Base-by-base conservation (phyloP, 2,113 vertebrate species). In the Mohoua ochrocephala region DNA sequence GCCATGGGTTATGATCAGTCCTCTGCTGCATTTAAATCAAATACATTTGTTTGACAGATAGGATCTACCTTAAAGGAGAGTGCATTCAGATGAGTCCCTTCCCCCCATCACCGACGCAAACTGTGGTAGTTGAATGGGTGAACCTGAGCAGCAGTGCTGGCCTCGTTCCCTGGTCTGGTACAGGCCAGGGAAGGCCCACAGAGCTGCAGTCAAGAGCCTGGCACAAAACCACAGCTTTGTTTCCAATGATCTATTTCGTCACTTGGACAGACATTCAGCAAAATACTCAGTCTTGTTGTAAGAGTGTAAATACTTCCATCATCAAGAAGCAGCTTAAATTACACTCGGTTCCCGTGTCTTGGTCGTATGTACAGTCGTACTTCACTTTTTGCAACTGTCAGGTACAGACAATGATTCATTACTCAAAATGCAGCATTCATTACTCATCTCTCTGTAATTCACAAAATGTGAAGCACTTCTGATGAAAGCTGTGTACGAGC, bases 331-430 rank as follows among this genome's bases (percentile, higher is more conserved):
- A 57, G 39, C 39, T 33, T 82, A 56, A 90, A 44, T 61, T 33
- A 14, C 42, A 8, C 14, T 53, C 61, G 5, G 7, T 56, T 92
- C 24, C 74, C 1, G 0, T 23, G 44, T 28, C 49, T n/a, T 67
- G 54, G 54, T 60, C 0, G 0, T 45, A 31, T 18, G 24, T 24
- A 57, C 1, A 1, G 37, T 59, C 1, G 6, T 13, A 27, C 11
- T 41, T 67, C 56, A 22, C 28, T 49, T 75, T 14, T 60, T 85
- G 2, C 28, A 61, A 2, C 42, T 45, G 37, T n/a, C 16, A 41
- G 41, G 44, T 21, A 47, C 27, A 33, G 69, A 37, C 5, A 57
- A 12, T 20, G 28, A 44, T 64, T 84, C 41, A 57, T 37, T 73
- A n/a, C n/a, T n/a, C n/a, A 23, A 91, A 90, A 65, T 37, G 19